These are phyloP conservation scores for Sesia apiformis DNA, from an alignment of 2,888 invertebrate species.

Conservation along the genomic window DNA sequence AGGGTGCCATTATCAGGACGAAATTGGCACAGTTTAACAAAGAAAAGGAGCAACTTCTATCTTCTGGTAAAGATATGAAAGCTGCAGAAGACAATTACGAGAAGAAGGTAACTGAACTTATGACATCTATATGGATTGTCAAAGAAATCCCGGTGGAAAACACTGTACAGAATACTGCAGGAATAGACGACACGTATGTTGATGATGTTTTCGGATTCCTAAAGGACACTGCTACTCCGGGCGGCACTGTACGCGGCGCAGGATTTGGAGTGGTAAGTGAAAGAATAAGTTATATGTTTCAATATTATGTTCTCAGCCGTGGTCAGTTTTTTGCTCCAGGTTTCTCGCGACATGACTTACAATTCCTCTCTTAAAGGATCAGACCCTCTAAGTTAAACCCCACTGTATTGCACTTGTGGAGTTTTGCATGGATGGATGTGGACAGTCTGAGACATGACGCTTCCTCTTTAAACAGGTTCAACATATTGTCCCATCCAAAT, in stretches of 20 bases:
- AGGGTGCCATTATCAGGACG: constrained; percentile 70
- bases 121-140: constrained; percentile 69
- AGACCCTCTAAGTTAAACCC: too few species aligned
- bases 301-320: not conserved
- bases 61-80: constrained; percentile 77
- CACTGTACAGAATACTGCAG: constrained; percentile 47
- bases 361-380: too few species aligned
- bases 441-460: too few species aligned
- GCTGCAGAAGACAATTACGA: constrained; percentile 82
- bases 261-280: constrained; percentile 66
- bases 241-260: constrained; percentile 60
- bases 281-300: not conserved
- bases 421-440: too few species aligned
- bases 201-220: constrained; percentile 80
- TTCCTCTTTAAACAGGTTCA: too few species aligned
- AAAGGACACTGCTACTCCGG: constrained; percentile 69
- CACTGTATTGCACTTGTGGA: too few species aligned
- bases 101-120: constrained; percentile 73
- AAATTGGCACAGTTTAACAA: constrained; percentile 35
- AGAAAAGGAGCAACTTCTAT: constrained; percentile 75
- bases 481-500: too few species aligned
- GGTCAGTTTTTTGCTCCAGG: too few species aligned
- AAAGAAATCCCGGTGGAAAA: constrained; percentile 75
- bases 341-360: too few species aligned
- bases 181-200: constrained; percentile 77